Evolutionary conservation across 2,888 invertebrate species (phyloP).

Genomic region (Mesorhabditis spiculigera): DNA sequence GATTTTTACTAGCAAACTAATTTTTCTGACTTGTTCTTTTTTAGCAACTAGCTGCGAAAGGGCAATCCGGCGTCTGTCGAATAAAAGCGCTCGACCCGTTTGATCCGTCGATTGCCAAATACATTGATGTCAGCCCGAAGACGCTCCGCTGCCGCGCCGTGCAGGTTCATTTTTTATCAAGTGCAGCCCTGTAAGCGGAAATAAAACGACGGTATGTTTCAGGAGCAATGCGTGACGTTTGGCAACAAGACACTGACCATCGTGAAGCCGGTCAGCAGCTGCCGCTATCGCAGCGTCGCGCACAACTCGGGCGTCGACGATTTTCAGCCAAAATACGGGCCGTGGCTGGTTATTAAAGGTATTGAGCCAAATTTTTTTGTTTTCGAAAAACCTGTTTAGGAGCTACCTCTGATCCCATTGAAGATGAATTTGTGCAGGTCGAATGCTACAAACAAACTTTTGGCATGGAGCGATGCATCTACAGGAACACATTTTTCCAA

Average conservation of each 20-base stretch:
- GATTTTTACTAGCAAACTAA: too few relatives aligned
- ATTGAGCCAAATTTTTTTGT: not conserved
- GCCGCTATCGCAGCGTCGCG: not conserved
- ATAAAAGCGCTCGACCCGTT: not conserved
- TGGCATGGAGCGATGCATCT: not conserved
- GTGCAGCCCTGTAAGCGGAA: not conserved
- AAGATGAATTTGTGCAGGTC: not conserved
- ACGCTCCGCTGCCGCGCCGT: not conserved
- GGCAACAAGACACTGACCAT: too few relatives aligned
- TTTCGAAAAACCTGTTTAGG: too few relatives aligned
- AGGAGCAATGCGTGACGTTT: too few relatives aligned
- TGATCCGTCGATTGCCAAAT: not conserved
- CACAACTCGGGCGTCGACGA: constrained; percentile 5
- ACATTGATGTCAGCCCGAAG: not conserved
- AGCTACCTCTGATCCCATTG: too few relatives aligned
- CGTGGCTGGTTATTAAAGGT: not conserved
- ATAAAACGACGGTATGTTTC: not conserved
- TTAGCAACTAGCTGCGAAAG: too few relatives aligned
- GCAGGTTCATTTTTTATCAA: not conserved
- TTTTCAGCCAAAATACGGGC: not conserved
- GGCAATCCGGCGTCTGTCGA: not conserved
- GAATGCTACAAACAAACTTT: not conserved
- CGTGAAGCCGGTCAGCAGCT: not conserved
- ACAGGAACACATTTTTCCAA: not conserved
- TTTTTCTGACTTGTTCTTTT: too few relatives aligned